Evolutionary conservation across 2,113 vertebrate species (phyloP), one percentile per base, ranked within the genome.

Genomic region (Corydoras maculifer): DNA sequence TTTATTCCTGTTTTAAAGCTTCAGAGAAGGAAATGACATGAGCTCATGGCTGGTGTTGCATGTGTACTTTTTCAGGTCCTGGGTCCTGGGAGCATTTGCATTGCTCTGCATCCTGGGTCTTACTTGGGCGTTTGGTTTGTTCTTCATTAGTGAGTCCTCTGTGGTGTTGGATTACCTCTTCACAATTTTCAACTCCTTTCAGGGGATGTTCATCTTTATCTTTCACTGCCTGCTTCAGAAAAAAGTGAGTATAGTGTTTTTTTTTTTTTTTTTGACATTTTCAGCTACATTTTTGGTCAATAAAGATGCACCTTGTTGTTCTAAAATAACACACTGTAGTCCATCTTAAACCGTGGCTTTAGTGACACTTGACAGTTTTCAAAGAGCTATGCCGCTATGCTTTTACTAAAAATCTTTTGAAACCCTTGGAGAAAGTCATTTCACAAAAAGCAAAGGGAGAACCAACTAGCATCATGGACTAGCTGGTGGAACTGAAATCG

Each of bases 151-250:
- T 3, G 94, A 99, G 79, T 92, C 93, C 76, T 96, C 96, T 0
- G 79, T 98, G 63, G 96, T 98, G 83, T 94, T 98, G 93, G 95
- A 95, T 0, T 99, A 99, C 83, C 97, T 99, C 82, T 99, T 99
- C 88, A 99, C 95, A 81, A 94, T 97, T 82, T 99, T 97, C 88
- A 99, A 99, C 87, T 90, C 95, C 81, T 96, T 98, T 85, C 97
- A 98, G 87, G 97, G 97, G 85, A 91, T 97, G 93, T 99, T 99
- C 85, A 97, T 99, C 91, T 97, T 99, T 87, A 94, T 97, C 88
- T 99, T 99, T 82, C 94, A 99, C 79, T 99, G 96, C 83, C 91
- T 95, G 51, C 95, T 99, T 73, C 97, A 97, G 87, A 99, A 97
- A 87, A 98, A 99, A 88, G 97, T 98, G 89, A 91, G 93, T 67